Conservation (phyloP, 2,888 invertebrate genomes). For the Tenthredo notha region DNA sequence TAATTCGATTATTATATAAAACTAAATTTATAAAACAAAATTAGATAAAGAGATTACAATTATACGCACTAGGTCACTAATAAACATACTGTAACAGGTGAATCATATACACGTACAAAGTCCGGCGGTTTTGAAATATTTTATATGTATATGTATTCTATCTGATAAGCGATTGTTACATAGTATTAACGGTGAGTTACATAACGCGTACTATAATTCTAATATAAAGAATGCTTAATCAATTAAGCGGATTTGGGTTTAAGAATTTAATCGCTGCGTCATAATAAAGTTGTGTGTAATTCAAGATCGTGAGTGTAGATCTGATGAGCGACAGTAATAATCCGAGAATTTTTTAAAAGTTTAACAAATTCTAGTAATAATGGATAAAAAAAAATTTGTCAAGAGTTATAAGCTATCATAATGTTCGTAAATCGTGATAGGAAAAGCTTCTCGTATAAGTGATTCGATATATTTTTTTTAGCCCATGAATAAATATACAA, state of each 20-base stretch:
- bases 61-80: neutral
- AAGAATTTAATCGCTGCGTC: conserved; percentile 1
- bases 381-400: neutral
- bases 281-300: neutral
- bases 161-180: neutral
- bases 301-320: neutral
- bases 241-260: neutral
- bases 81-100: neutral
- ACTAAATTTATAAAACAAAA: neutral
- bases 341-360: neutral
- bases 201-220: neutral
- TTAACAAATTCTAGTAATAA: neutral
- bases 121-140: neutral
- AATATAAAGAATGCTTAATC: neutral
- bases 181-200: neutral
- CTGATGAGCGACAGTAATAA: neutral
- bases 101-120: neutral
- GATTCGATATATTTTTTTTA: neutral
- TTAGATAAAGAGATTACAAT: neutral
- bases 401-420: neutral
- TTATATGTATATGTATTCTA: neutral
- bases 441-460: neutral
- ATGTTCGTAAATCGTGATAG: neutral
- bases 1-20: neutral
- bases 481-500: neutral